Percentiles rank a stretch among this genome's conserved stretches.
Evolutionary conservation across 2,113 vertebrate genomes (phyloP).

Genomic region (Microtus pennsylvanicus): DNA sequence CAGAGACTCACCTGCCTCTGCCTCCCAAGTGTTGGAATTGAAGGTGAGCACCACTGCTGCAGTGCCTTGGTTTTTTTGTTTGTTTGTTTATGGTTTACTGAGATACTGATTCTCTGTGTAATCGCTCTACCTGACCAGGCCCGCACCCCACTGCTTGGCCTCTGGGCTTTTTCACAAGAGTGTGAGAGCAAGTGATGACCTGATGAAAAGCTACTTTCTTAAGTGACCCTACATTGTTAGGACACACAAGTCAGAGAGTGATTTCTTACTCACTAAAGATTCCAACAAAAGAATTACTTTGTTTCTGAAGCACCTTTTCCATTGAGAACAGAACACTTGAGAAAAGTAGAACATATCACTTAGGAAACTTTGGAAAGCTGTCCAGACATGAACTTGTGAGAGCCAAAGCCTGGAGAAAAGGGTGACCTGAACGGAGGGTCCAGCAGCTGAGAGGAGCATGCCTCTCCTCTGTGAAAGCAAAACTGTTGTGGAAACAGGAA

Average conservation of each 20-base stretch:
- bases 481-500: neutral
- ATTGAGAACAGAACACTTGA: neutral
- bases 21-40: too few relatives aligned
- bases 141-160: too few relatives aligned
- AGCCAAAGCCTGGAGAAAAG: neutral
- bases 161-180: neutral
- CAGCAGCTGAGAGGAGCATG: neutral
- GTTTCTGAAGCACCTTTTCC: slow-evolving; percentile 3
- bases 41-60: too few relatives aligned
- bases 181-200: neutral
- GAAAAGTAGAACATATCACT: neutral
- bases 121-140: too few relatives aligned
- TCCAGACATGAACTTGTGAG: neutral
- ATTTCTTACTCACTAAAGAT: neutral
- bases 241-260: neutral
- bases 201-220: slow-evolving; percentile 21
- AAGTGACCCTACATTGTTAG: neutral
- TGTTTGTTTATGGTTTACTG: too few relatives aligned
- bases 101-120: too few relatives aligned
- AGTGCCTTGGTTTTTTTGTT: too few relatives aligned
- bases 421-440: neutral
- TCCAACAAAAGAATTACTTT: neutral
- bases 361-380: neutral
- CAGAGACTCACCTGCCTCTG: too few relatives aligned
- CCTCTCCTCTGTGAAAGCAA: neutral